Evolutionary conservation across 2,113 vertebrate genomes (phyloP), one percentile per base, ranked within the genome.

Genomic region (Takifugu flavidus): DNA sequence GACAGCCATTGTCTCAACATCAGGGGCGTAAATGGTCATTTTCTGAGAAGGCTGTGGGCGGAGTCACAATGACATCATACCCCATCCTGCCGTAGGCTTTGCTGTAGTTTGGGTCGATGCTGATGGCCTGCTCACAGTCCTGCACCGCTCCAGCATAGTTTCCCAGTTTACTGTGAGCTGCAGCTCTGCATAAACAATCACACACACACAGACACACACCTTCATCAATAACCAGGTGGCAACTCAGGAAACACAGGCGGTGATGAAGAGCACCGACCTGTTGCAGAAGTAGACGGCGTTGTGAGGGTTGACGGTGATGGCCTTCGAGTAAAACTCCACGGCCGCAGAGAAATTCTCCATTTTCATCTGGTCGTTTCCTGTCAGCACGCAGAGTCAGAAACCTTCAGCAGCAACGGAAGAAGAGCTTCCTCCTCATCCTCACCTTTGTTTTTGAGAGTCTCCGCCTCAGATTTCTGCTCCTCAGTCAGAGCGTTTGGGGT

Each of bases 51-150:
- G 29, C 7, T 31, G 29, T 31, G 29, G 29, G 29, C 29, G 29
- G 29, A 29, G 34, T 39, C 15, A 1, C 13, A 3, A 20, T 6
- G 47, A 1, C n/a, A n/a, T 7, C 4, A 68, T 72, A 98, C 97
- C 97, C 97, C 97, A 98, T 99, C 52, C 97, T 89, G 61, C 97
- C 97, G 0, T 98, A 98, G 13, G 97, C 97, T 87, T 99, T 99
- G 89, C 97, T 98, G 89, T 99, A 99, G 88, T 71, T 87, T 0
- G 95, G 94, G 75, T 99, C 96, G 4, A 99, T 98, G 77, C 89
- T 74, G 55, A 99, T 98, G 54, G 97, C 97, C 2, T 84, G 86
- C 62, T 99, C 96, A 7, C 97, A 99, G 90, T 98, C 97, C 64
- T 93, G 87, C 43, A 98, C 96, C 0, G 97, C 96, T 2, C 95